Evolutionary conservation across 2,888 invertebrate species (phyloP), one percentile per base, ranked within the genome.

Genomic region (Aproaerema taeniolella): DNA sequence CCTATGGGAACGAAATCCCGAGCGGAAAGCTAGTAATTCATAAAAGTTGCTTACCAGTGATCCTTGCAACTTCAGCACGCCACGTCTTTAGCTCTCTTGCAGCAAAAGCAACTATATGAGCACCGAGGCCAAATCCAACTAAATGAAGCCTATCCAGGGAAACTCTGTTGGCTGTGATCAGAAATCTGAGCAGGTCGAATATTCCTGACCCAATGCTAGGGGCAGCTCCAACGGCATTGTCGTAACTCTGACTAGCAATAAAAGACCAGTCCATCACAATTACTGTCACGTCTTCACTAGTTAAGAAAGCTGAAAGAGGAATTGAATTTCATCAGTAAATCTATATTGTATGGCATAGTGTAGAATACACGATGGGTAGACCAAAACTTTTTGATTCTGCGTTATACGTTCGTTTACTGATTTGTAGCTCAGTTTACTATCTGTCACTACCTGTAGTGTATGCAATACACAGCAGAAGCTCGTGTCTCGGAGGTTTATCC

Each of bases 81-180:
- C n/a, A n/a, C n/a, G n/a, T n/a, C n/a, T n/a, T n/a, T n/a, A n/a
- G n/a, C n/a, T 2, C 13, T 20, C 56, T 52, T 11, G 60, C 63
- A 24, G 54, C 42, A 10, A 47, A 58, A 0, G 58, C 61, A 6
- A 47, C 58, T 2, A 58, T 42, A 11, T 63, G 61, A 10, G 61
- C 63, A 9, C 63, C 61, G 1, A 61, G 47, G 34, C 52, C 49
- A 28, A 58, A 61, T 1, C 61, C 63, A 2, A 63, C 52, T 12
- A 37, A 10, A n/a, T 37, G 37, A 1, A 37, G 20, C 2, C 26
- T 29, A 1, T 14, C 30, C 14, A 37, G 11, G 9, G 17, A 13
- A 5, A 37, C 9, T 8, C 13, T 17, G 2, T 30, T 30, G 37
- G n/a, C 8, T 7, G 11, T 11, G 6, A 37, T 20, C 30, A 37